Base-by-base conservation (phyloP, 23 tunicate species). In the Ciona savignyi region DNA sequence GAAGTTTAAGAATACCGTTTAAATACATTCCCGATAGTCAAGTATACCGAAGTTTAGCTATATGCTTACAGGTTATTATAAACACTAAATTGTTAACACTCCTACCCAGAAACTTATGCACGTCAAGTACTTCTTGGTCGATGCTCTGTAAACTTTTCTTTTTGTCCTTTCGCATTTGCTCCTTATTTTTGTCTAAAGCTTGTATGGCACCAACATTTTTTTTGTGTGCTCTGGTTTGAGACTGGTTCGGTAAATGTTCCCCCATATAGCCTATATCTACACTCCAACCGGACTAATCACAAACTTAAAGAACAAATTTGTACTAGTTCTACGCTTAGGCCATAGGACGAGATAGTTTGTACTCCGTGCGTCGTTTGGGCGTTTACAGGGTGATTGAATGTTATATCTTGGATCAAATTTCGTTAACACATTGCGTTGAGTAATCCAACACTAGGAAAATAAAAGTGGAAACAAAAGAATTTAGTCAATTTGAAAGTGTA, bases 161-260 rank as follows among this genome's bases (percentile, higher is more conserved):
- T 77, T 72, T 64, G 30, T 88, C 87, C 62, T 88, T 88, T 27
- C 72, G 77, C 35, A 88, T 49, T 72, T 88, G 96, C 32, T 76
- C 73, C 21, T 81, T 32, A 9, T 25, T 51, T 24, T 77, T 77
- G 19, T 32, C 78, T 11, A 83, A 60, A 32, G 80, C 68, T 68
- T 82, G 75, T 3, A 81, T 22, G 0, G 81, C 79, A 62, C 96
- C 96, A n/a, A 65, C 23, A 34, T 88, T 88, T 62, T 76, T 79
- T 75, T 88, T 88, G 51, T 88, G 87, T 15, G 96, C 96, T 11
- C 80, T 35, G 0, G 32, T 51, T 72, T 88, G 96, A 9, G 77
- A 70, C 25, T 77, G 87, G 28, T 66, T 72, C 62, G 78, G 78
- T 29, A 74, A n/a, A 2, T 29, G 49, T 25, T 74, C 78, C 23